A percentile compares a stretch with the other conserved stretches of the same genome.
phyloP scores from a whole-genome alignment of 2,888 invertebrate genomes.

The Dendrolimus pini region DNA sequence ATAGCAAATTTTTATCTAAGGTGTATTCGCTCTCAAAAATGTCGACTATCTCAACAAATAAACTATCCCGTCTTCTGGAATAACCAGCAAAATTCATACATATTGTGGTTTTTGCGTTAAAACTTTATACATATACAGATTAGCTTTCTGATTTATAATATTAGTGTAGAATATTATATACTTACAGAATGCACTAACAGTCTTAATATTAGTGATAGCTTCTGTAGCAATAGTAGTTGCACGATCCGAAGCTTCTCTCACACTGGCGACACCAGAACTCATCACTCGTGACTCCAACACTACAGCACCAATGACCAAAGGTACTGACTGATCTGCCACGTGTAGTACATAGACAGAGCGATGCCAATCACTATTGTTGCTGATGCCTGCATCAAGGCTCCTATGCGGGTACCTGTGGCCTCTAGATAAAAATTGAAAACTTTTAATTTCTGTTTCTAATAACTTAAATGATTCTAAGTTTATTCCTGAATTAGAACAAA shows the following conservation, averaged over 20 bases:
- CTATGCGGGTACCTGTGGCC: conserved; percentile 84
- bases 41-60: no score
- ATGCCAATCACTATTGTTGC: conserved; percentile 81
- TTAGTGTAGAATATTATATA: conserved; percentile 10
- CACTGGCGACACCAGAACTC: conserved; percentile 74
- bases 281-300: conserved; percentile 80
- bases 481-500: no score
- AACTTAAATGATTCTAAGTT: no score
- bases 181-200: conserved; percentile 81
- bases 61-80: no score
- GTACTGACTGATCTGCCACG: conserved; percentile 84
- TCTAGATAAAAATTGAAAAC: conserved; percentile 22
- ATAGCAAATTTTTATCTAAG: no score
- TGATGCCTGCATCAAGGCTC: conserved; percentile 80
- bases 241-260: conserved; percentile 79
- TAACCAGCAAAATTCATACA: background rate
- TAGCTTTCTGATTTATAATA: no score
- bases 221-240: conserved; percentile 85
- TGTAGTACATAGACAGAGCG: conserved; percentile 77
- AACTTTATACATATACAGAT: background rate
- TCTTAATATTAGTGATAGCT: conserved; percentile 84
- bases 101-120: background rate
- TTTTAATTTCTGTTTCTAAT: no score
- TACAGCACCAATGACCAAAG: conserved; percentile 80
- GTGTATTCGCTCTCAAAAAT: no score